Percentiles rank a stretch among this genome's conserved stretches.
phyloP scores from a whole-genome alignment of 2,797 vertebrate genomes.

The Danio albolineatus region DNA sequence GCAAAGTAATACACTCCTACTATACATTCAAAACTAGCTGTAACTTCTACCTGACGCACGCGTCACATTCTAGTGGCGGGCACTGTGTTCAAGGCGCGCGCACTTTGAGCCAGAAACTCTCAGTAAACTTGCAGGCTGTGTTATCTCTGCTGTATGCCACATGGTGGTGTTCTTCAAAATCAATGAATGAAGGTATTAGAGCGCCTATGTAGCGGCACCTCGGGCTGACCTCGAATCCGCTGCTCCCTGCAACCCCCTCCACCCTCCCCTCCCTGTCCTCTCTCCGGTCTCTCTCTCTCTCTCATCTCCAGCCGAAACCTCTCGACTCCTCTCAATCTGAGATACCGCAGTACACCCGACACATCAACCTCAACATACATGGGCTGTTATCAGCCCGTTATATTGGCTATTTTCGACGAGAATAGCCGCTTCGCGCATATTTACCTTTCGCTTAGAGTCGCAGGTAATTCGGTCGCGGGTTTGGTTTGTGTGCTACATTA shows the following conservation, averaged over 20 bases:
- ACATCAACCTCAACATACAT: constrained; percentile 61
- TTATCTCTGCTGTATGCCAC: constrained; percentile 92
- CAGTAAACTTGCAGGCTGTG: constrained; percentile 77
- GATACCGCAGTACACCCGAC: constrained; percentile 64
- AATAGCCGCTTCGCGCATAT: constrained; percentile 26
- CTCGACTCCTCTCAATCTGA: constrained; percentile 67
- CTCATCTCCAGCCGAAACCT: constrained; percentile 67
- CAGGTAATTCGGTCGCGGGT: constrained; percentile 40
- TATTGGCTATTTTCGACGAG: constrained; percentile 38
- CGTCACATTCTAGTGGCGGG: constrained; percentile 18
- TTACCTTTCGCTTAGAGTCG: constrained; percentile 18
- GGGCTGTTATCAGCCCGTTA: constrained; percentile 62
- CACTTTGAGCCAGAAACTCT: constrained; percentile 66
- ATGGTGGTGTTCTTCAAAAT: constrained; percentile 90
- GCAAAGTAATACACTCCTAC: neutral
- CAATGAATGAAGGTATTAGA: constrained; percentile 81
- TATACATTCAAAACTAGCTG: neutral
- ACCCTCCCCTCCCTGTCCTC: constrained; percentile 34
- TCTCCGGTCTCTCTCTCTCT: constrained; percentile 54
- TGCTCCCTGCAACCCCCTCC: constrained; percentile 52
- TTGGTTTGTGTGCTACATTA: neutral
- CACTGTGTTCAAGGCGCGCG: constrained; percentile 27
- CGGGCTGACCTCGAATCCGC: constrained; percentile 75
- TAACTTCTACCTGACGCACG: neutral
- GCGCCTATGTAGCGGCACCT: constrained; percentile 76